phyloP scores from a whole-genome alignment of 2,888 invertebrate genomes.

The Tigriopus californicus region DNA sequence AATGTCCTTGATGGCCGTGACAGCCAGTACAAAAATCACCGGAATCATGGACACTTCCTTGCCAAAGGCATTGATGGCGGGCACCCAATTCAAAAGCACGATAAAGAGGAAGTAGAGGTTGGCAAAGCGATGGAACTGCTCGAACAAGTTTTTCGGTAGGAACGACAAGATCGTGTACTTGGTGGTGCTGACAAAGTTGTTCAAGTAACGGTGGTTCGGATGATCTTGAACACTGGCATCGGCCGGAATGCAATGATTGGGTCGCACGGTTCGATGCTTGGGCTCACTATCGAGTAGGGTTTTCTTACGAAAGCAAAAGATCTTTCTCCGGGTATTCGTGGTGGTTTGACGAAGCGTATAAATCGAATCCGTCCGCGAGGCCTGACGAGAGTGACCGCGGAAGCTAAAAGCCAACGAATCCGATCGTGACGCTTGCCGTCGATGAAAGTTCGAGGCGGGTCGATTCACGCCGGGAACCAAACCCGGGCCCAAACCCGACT shows the following conservation, averaged over 20 bases:
- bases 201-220: constrained; percentile 59
- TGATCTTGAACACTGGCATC: constrained; percentile 59
- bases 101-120: constrained; percentile 96
- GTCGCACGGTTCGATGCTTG: constrained; percentile 8
- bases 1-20: constrained; percentile 82
- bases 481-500: too few species aligned
- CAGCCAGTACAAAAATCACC: constrained; percentile 77
- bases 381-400: constrained; percentile 27
- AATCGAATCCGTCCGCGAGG: constrained; percentile 65
- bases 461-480: too few species aligned
- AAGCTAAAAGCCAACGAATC: constrained; percentile 16
- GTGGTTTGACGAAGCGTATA: constrained; percentile 56
- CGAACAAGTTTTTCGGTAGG: constrained; percentile 82
- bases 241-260: constrained; percentile 26
- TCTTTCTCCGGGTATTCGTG: not conserved
- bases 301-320: constrained; percentile 32
- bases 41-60: constrained; percentile 90
- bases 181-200: constrained; percentile 73
- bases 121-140: constrained; percentile 84
- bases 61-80: constrained; percentile 79
- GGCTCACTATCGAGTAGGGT: constrained; percentile 22
- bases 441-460: not conserved
- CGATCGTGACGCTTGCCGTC: constrained; percentile 23
- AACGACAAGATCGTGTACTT: constrained; percentile 87
- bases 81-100: constrained; percentile 87